Evolutionary conservation across 2,113 vertebrate genomes (phyloP), one percentile per base, ranked within the genome.

Genomic region (Stigmatopora nigra): DNA sequence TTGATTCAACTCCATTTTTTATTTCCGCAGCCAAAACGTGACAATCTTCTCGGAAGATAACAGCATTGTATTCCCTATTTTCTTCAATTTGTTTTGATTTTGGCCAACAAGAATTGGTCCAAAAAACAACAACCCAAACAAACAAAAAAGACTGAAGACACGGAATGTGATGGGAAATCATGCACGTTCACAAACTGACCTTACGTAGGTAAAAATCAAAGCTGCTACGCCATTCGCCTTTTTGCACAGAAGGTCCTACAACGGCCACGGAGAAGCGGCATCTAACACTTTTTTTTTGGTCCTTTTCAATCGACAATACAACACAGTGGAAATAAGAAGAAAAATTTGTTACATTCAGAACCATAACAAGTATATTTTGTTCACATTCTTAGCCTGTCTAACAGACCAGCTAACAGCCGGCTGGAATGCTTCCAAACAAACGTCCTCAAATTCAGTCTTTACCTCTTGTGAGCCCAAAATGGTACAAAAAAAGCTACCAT

Each of bases 41-140:
- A 88, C 85, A 86, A 90, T 90, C 90, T 90, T 91, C 88, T 91
- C 86, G 88, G 90, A 91, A 91, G 90, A 91, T 86, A 90, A 81
- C 87, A 82, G 76, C 82, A 76, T 81, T 83, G 84, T 72, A 82
- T 82, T 87, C 72, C 72, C 73, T 73, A 72, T 77, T 80, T 79
- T 75, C 53, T 71, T 81, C 48, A 72, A 66, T 71, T 86, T 16
- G 22, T 56, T 31, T 13, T 31, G 22, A 31, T 56, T 88, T 88
- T 80, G 85, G 80, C 84, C 83, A 80, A 84, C 65, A 66, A 63
- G 69, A 77, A 71, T 86, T 87, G 86, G 86, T 89, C 87, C 90
- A 89, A 84, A 86, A 85, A 80, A n/a, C n/a, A 78, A 80, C 87
- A 85, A 79, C 84, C 79, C 25, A 31, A 84, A 86, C 86, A 80